Percentiles rank a stretch among this genome's conserved stretches.
phyloP scores from a whole-genome alignment of 2,888 invertebrate species.

The Hydroisotoma schaefferi region DNA sequence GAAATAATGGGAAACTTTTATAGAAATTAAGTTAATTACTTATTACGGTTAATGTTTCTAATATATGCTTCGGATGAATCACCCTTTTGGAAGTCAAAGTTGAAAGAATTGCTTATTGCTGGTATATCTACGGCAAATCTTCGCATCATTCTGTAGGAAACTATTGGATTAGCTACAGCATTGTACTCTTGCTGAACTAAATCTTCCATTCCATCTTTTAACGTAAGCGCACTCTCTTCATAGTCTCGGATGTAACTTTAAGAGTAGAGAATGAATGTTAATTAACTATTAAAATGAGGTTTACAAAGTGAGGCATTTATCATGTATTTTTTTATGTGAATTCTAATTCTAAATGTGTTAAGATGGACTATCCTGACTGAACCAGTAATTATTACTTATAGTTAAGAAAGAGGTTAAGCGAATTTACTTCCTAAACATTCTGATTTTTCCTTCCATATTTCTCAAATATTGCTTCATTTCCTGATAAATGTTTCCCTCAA shows the following conservation, averaged over 20 bases:
- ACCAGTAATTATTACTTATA: too few species aligned
- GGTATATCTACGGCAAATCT: slow-evolving; percentile 20
- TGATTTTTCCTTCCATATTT: slow-evolving; percentile 18
- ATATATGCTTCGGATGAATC: neutral
- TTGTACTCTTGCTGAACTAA: slow-evolving; percentile 16
- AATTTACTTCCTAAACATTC: slow-evolving; percentile 19
- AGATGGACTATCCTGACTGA: too few species aligned
- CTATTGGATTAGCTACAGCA: slow-evolving; percentile 23
- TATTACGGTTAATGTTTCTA: slow-evolving; percentile 1
- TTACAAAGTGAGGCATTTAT: too few species aligned
- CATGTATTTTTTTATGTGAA: too few species aligned
- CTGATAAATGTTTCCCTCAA: slow-evolving; percentile 22
- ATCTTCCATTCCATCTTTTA: neutral
- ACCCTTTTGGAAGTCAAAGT: slow-evolving; percentile 21
- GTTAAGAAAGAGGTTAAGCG: neutral
- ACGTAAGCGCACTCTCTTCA: slow-evolving; percentile 10
- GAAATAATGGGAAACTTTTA: neutral
- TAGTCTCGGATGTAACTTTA: slow-evolving; percentile 21
- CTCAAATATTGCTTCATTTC: slow-evolving; percentile 18
- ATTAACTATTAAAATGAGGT: neutral
- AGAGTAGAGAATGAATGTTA: neutral
- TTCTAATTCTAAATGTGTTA: too few species aligned
- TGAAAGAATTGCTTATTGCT: slow-evolving; percentile 8
- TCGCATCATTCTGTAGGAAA: slow-evolving; percentile 22
- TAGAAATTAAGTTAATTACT: neutral